Evolutionary conservation across 2,797 vertebrate species (phyloP), one percentile per base, ranked within the genome.

Genomic region (Agapornis canus): DNA sequence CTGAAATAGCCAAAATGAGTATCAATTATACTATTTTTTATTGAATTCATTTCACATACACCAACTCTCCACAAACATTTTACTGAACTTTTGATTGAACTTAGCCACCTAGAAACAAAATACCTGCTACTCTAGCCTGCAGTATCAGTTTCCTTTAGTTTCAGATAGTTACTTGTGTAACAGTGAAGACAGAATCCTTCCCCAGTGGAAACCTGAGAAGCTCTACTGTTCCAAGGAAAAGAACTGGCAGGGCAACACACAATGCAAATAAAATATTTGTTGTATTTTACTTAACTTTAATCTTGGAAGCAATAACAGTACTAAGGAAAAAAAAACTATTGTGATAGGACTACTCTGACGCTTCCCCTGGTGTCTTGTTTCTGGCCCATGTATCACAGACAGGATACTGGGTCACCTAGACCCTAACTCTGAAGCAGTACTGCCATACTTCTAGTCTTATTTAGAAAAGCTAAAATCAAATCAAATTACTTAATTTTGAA

Each of bases 391-490:
- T 40, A 54, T 70, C 43, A 23, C 54, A 86, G 37, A 60, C 9
- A 66, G 40, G 22, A 73, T 13, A 57, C 25, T 5, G 37, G 39
- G 25, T 15, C 40, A 59, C 6, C 61, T 1, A 68, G 39, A 77
- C 5, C 15, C 35, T 47, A 35, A 48, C n/a, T 61, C 59, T 43
- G 51, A 91, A 87, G 81, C 56, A 68, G 31, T 42, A 60, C 18
- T 70, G 19, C 9, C 8, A 25, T 15, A 37, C 19, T 71, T 63
- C 27, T 20, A 9, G n/a, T 87, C 48, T 83, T 82, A 71, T 54
- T 82, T 83, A 72, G 21, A 86, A 42, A 93, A 79, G 20, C 15
- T 68, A 65, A 76, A 92, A 82, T 61, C 11, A 69, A 95, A 78
- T 19, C 6, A 79, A 84, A 43, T 65, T 6, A 61, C 23, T 48